Percentiles rank a stretch among this genome's conserved stretches.
phyloP scores from a whole-genome alignment of 2,797 vertebrate species.

The Periparus ater region DNA sequence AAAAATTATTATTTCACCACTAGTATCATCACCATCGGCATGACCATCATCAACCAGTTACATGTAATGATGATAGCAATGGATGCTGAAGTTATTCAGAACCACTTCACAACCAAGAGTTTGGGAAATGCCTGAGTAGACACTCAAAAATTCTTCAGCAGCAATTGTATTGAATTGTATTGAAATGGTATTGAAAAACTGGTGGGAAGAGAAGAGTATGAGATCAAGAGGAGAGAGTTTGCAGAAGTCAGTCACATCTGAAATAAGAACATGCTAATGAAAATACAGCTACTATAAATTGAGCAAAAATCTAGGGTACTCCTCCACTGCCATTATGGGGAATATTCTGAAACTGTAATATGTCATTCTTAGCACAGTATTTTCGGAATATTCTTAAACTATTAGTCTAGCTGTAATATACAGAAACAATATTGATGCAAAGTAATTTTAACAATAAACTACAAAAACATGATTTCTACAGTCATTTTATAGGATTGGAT shows the following conservation, averaged over 20 bases:
- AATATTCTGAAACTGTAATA: neutral
- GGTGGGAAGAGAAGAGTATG: neutral
- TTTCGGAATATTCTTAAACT: neutral
- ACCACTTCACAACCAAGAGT: neutral
- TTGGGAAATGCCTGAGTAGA: neutral
- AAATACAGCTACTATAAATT: neutral
- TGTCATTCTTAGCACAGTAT: neutral
- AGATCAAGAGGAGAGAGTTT: neutral
- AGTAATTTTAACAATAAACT: neutral
- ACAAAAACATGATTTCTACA: neutral
- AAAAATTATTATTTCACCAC: neutral
- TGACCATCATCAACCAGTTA: neutral
- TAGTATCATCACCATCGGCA: neutral
- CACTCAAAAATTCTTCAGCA: neutral
- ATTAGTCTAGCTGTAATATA: neutral
- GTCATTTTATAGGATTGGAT: neutral
- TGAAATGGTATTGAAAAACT: neutral
- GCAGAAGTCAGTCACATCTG: neutral
- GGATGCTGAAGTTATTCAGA: neutral
- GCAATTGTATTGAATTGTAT: neutral
- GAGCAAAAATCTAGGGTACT: neutral
- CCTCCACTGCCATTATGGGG: neutral
- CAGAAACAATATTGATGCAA: neutral
- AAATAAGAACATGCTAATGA: neutral
- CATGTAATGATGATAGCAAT: neutral